Base-by-base conservation (phyloP, 2,888 invertebrate species). In the Bhutanitis thaidina region DNA sequence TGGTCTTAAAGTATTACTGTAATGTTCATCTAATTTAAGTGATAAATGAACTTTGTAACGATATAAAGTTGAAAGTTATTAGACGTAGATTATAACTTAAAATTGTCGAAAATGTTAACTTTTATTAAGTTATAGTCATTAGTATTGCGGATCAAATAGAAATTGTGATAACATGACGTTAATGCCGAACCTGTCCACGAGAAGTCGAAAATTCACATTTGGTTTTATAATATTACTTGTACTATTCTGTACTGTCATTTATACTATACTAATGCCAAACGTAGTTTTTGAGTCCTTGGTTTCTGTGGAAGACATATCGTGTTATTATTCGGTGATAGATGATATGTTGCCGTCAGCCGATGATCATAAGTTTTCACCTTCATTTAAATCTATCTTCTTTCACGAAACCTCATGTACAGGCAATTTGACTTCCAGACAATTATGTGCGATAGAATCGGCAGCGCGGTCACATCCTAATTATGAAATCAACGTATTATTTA, bases 401-500 rank as follows among this genome's bases (percentile, higher is more conserved):
- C 91, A 92, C 58, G 93, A 93, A 64, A 93, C 93, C 0, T 92
- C 93, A 0, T 93, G 93, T 61, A 83, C 76, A 1, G 84, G 87
- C 3, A 67, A 74, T 0, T 67, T 93, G 29, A 87, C 82, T 14
- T 65, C 91, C 0, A 80, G 93, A 13, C 92, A 94, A 65, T 92
- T 93, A 0, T 94, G 94, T 67, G 92, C 93, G 0, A 90, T 94
- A 0, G 94, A 94, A 75, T 93, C 93, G 0, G 93, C 93, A 0
- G 92, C 93, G 0, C 78, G 75, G 54, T 78, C 91, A 60, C 93
- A 94, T 64, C 92, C 92, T 0, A 71, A 81, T 30, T 84, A 82
- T 65, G 84, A 89, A 37, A 80, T 94, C 0, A 91, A 91, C 57
- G 71, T 93, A 0, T 58, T 93, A 7, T 91, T 90, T 57, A 74